phyloP scores from a whole-genome alignment of 2,888 invertebrate genomes.

The Encarsia formosa region DNA sequence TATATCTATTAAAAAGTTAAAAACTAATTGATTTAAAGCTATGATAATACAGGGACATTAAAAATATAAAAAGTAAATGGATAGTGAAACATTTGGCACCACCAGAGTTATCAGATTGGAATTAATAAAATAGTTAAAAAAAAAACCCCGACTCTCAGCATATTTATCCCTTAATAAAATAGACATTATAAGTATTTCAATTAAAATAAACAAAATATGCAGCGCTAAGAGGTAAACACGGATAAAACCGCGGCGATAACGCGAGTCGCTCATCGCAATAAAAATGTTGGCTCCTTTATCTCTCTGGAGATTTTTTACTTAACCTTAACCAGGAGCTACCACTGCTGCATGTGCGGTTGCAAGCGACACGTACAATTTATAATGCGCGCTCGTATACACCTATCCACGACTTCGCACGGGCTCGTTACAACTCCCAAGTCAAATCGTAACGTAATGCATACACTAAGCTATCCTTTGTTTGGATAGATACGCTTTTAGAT shows the following conservation, averaged over 20 bases:
- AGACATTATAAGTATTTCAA: constrained; percentile 6
- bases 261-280: background rate
- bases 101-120: too few species aligned
- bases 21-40: too few species aligned
- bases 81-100: too few species aligned
- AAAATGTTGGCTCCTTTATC: constrained; percentile 9
- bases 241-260: background rate
- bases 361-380: constrained; percentile 7
- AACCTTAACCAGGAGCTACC: background rate
- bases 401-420: background rate
- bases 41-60: too few species aligned
- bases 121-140: too few species aligned
- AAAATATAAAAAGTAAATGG: too few species aligned
- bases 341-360: background rate
- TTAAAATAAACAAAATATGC: constrained; percentile 14
- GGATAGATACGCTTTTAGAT: constrained; percentile 7
- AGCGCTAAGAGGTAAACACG: background rate
- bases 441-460: constrained; percentile 16
- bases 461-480: constrained; percentile 15
- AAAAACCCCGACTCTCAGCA: too few species aligned
- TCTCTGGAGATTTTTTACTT: background rate
- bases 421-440: constrained; percentile 13
- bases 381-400: constrained; percentile 1
- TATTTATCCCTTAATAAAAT: too few species aligned
- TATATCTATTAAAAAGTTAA: too few species aligned